phyloP scores from a whole-genome alignment of 30 jellyfish, hydroid and myxozoan species.

The Pelagia noctiluca region DNA sequence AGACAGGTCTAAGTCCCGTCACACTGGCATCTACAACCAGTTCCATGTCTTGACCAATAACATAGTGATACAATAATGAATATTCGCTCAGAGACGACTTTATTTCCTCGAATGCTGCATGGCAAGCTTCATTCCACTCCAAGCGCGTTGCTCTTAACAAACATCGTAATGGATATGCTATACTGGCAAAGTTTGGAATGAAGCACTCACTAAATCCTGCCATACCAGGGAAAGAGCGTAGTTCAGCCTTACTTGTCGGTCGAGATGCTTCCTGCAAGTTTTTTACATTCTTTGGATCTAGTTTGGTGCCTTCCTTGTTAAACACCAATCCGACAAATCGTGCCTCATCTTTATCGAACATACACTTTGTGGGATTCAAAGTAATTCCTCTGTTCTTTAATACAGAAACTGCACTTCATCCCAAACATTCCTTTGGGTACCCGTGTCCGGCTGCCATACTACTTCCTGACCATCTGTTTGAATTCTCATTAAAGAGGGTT shows the following conservation, averaged over 20 bases:
- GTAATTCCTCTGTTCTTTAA: conserved; percentile 2
- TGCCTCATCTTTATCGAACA: conserved; percentile 5
- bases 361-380: conserved; percentile 3
- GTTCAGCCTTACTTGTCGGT: conserved; percentile 5
- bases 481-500: too few relatives aligned
- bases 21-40: conserved; percentile 8
- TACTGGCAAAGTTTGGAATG: not conserved
- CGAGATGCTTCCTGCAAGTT: conserved; percentile 8
- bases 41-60: not conserved
- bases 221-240: conserved; percentile 4
- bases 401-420: too few relatives aligned
- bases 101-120: not conserved
- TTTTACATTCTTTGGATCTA: conserved; percentile 18
- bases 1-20: not conserved
- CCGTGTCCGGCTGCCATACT: too few relatives aligned
- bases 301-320: conserved; percentile 21
- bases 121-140: conserved; percentile 9
- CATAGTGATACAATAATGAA: conserved; percentile 1
- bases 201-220: conserved; percentile 4
- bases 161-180: conserved; percentile 1
- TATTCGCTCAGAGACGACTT: not conserved
- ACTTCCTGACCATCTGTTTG: too few relatives aligned
- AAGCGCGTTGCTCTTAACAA: not conserved
- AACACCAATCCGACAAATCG: conserved; percentile 15
- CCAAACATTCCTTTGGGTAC: too few relatives aligned